phyloP scores from a whole-genome alignment of 92 coral and sea anemone species.

The Zoanthus sociatus region DNA sequence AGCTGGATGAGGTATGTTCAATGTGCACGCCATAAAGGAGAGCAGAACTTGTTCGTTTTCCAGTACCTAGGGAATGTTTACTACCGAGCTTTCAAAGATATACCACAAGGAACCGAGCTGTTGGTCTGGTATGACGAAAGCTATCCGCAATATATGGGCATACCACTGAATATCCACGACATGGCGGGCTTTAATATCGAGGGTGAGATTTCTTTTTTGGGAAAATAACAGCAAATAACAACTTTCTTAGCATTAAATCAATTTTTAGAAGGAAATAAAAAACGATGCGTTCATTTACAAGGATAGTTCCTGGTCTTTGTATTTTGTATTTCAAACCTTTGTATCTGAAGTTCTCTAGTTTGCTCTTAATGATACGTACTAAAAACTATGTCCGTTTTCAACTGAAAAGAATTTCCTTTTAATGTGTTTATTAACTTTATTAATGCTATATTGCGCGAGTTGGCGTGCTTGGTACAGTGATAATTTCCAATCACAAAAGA shows the following conservation, averaged over 20 bases:
- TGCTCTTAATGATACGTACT: too few species aligned
- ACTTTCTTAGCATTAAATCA: background rate
- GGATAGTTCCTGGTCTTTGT: background rate
- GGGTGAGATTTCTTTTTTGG: conserved; percentile 4
- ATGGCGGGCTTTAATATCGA: conserved; percentile 40
- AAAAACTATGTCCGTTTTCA: too few species aligned
- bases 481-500: too few species aligned
- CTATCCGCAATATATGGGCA: conserved; percentile 90
- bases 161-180: conserved; percentile 76
- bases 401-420: too few species aligned
- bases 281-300: background rate
- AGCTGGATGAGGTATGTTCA: conserved; percentile 99
- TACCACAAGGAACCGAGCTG: conserved; percentile 84
- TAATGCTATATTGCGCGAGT: too few species aligned
- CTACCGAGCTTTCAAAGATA: conserved; percentile 95
- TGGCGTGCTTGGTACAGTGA: too few species aligned
- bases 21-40: conserved; percentile 89
- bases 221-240: background rate
- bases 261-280: background rate
- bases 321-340: too few species aligned
- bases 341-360: too few species aligned
- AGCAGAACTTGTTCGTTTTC: conserved; percentile 91
- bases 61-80: conserved; percentile 87
- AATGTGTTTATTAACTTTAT: too few species aligned
- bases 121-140: conserved; percentile 96